Evolutionary conservation across 2,113 vertebrate genomes (phyloP), one percentile per base, ranked within the genome.

Genomic region (Myotis brandtii): DNA sequence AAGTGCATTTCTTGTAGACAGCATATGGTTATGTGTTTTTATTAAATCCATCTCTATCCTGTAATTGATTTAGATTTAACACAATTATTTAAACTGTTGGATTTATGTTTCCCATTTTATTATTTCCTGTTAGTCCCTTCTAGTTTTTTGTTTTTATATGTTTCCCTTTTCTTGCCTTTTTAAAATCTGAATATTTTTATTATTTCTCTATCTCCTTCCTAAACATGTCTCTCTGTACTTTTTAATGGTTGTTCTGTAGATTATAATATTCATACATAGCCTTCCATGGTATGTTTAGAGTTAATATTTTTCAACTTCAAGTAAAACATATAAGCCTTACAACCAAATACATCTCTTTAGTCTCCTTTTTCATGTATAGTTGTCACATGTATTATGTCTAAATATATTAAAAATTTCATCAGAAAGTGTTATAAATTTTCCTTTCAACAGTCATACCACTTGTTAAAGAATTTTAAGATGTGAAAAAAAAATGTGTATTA

Each of bases 381-480:
- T 86, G 30, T 48, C 34, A 32, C 10, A 9, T 54, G 6, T 23
- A 40, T 82, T 66, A 54, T 7, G 82, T 66, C 34, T 59, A 76
- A 2, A 30, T 70, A 56, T 30, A 32, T 5, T 81, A 13, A 81
- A 77, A 90, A 59, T 72, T 23, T 21, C 34, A 77, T 43, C 46
- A 66, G 37, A 81, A 2, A 62, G 13, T 92, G 34, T 46, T 75
- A 95, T 23, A 43, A 14, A 56, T 69, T 94, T 90, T 81, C 50
- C 72, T 94, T 85, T 92, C 81, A 88, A 48, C 6, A 76, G 21
- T 73, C 27, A 95, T 23, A 40, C 11, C 77, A n/a, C 30, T 30
- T 86, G 79, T 69, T 66, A 50, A 89, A 80, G 37, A 88, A 67
- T 72, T 89, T 91, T 86, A 77, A 91, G 52, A 89, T 82, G 17